A percentile compares a stretch with the other conserved stretches of the same genome.
Conservation (phyloP, 2,888 invertebrate genomes). For the Eurytoma adleriae region DNA sequence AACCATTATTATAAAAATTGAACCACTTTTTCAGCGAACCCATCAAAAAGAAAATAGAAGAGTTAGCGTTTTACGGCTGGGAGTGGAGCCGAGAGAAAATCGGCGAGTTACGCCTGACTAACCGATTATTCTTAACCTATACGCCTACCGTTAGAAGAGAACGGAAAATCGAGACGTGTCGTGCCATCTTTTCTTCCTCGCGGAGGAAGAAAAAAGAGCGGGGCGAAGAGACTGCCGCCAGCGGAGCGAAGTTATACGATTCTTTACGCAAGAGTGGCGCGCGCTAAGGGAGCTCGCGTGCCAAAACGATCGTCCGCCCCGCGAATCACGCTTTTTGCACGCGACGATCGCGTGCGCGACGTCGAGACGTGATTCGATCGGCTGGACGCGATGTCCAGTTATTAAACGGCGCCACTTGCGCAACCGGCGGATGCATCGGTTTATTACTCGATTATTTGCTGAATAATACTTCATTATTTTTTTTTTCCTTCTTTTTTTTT, state of each 20-base stretch:
- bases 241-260: constrained; percentile 42
- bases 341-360: constrained; percentile 21
- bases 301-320: constrained; percentile 28
- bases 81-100: too few species aligned
- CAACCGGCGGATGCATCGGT: constrained; percentile 24
- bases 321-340: constrained; percentile 30
- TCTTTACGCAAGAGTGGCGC: constrained; percentile 23
- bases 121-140: background rate
- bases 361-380: constrained; percentile 15
- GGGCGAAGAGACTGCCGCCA: constrained; percentile 50
- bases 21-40: too few species aligned
- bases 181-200: constrained; percentile 48
- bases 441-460: too few species aligned
- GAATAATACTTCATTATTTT: too few species aligned
- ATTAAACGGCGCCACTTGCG: constrained; percentile 31
- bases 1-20: too few species aligned
- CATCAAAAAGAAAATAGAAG: too few species aligned
- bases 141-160: constrained; percentile 21
- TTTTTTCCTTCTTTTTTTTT: background rate
- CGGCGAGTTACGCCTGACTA: too few species aligned
- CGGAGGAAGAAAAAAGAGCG: constrained; percentile 50
- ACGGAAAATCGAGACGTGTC: constrained; percentile 46
- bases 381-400: constrained; percentile 7
- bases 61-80: too few species aligned
- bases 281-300: constrained; percentile 34